Percentiles rank a stretch among this genome's conserved stretches.
phyloP scores from a whole-genome alignment of 2,888 invertebrate species.

The Cataglyphis cursor region DNA sequence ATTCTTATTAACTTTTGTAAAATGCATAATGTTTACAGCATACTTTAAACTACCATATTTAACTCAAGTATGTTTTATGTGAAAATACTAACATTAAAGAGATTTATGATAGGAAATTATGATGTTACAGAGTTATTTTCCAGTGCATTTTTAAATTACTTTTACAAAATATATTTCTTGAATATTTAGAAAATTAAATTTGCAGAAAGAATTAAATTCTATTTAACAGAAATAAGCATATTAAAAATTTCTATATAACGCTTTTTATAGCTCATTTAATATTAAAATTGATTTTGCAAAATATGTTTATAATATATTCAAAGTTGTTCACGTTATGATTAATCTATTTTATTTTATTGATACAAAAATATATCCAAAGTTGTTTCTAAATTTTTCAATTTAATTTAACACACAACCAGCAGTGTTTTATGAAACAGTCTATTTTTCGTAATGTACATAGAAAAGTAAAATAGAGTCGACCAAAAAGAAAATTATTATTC shows the following conservation, averaged over 20 bases:
- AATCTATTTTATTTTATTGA: conserved; percentile 4
- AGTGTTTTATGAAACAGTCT: not conserved
- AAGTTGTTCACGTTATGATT: not conserved
- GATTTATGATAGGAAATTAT: conserved; percentile 34
- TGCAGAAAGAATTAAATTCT: conserved; percentile 20
- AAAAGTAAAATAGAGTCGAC: not conserved
- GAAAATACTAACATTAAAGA: conserved; percentile 22
- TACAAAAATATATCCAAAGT: not conserved
- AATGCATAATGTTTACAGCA: not conserved
- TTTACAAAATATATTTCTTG: conserved; percentile 18
- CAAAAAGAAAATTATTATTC: conserved; percentile 32
- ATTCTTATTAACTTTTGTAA: conserved; percentile 2
- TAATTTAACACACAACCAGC: conserved; percentile 3
- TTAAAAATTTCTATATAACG: not conserved
- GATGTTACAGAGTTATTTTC: conserved; percentile 22
- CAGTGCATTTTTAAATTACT: conserved; percentile 19
- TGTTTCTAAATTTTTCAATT: conserved; percentile 21
- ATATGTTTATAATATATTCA: not conserved
- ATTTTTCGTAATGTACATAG: not conserved
- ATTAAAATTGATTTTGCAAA: conserved; percentile 21
- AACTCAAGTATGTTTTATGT: conserved; percentile 35
- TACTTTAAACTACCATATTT: conserved; percentile 34
- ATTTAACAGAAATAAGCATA: not conserved
- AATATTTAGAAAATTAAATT: conserved; percentile 34
- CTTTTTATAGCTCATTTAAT: conserved; percentile 11